Evolutionary conservation across 2,113 vertebrate genomes (phyloP).

Genomic region (Saccopteryx bilineata): DNA sequence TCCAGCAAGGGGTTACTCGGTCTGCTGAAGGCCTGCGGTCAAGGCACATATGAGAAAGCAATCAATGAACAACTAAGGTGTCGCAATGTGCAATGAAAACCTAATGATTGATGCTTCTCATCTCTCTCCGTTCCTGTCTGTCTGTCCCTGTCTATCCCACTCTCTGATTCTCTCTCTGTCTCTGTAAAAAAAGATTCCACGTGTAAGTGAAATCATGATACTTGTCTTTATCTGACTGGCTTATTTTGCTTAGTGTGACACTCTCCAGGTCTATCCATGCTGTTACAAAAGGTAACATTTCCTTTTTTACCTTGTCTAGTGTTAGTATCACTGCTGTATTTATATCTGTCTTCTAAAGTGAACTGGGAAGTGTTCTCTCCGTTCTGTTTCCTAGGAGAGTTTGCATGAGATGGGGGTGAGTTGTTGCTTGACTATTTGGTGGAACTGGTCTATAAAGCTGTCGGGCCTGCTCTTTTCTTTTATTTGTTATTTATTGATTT

Average conservation of each 20-base stretch:
- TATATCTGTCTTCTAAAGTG: neutral
- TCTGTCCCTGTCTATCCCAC: too few species aligned
- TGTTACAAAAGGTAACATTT: neutral
- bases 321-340: neutral
- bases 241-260: neutral
- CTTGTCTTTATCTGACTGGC: neutral
- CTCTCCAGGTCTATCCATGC: too few species aligned
- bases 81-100: too few species aligned
- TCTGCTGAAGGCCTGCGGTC: too few species aligned
- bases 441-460: neutral
- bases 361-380: neutral
- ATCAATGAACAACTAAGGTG: too few species aligned
- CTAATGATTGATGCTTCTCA: too few species aligned
- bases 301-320: neutral
- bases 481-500: too few species aligned
- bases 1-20: too few species aligned
- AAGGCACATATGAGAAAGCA: too few species aligned
- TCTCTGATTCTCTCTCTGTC: too few species aligned
- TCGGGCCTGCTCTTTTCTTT: neutral
- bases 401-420: neutral
- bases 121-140: too few species aligned
- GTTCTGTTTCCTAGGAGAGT: conserved; percentile 4
- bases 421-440: neutral
- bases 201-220: neutral
- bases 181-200: too few species aligned